Percentiles rank a stretch among this genome's conserved stretches.
Conservation (phyloP, 2,888 invertebrate genomes). For the Cataglyphis albicans region DNA sequence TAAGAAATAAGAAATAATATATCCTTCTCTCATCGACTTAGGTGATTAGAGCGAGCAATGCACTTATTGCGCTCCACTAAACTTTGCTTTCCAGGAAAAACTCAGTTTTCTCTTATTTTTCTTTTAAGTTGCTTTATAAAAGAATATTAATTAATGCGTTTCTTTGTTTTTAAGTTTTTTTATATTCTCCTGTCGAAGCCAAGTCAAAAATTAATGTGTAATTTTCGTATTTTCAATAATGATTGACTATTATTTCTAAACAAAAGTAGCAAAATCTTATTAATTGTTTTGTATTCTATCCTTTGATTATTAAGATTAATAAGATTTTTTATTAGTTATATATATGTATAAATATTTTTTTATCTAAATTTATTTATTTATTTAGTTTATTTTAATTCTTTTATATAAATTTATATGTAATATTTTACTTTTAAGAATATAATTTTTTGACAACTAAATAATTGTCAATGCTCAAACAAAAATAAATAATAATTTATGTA, state of each 20-base stretch:
- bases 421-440: not conserved
- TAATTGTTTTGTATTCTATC: not conserved
- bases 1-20: slow-evolving; percentile 26
- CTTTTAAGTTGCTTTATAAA: slow-evolving; percentile 39
- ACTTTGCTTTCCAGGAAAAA: slow-evolving; percentile 23
- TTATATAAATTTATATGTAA: not conserved
- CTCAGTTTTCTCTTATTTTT: slow-evolving; percentile 34
- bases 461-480: not conserved
- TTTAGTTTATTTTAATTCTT: too few species aligned
- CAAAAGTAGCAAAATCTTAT: not conserved
- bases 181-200: slow-evolving; percentile 11
- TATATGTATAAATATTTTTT: not conserved
- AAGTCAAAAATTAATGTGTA: slow-evolving; percentile 44
- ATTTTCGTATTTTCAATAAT: slow-evolving; percentile 20
- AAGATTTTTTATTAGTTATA: not conserved
- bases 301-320: not conserved
- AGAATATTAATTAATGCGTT: slow-evolving; percentile 65
- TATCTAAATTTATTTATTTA: not conserved
- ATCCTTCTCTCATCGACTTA: not conserved
- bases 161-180: slow-evolving; percentile 50
- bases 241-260: slow-evolving; percentile 10
- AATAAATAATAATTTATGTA: not conserved
- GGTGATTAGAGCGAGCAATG: slow-evolving; percentile 10
- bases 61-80: slow-evolving; percentile 36
- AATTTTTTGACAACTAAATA: not conserved